phyloP scores from a whole-genome alignment of 2,888 invertebrate species.

The Pterostichus niger region DNA sequence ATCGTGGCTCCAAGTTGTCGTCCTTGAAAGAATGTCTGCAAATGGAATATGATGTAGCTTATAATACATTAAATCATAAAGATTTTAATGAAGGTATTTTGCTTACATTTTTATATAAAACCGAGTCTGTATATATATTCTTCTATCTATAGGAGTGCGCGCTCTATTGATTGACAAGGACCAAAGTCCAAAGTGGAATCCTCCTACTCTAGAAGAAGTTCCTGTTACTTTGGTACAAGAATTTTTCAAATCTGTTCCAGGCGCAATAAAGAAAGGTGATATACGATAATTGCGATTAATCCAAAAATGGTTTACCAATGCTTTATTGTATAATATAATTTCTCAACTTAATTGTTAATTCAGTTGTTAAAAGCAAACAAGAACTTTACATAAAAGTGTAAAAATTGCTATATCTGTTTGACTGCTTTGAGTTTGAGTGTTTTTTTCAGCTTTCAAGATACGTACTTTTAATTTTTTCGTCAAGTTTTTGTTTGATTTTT shows the following conservation, averaged over 20 bases:
- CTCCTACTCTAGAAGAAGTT: constrained; percentile 87
- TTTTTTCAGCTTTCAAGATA: too few species aligned
- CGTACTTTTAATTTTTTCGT: too few species aligned
- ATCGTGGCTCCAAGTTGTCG: constrained; percentile 82
- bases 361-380: too few species aligned
- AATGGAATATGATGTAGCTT: constrained; percentile 93
- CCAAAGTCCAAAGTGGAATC: constrained; percentile 95
- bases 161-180: constrained; percentile 96
- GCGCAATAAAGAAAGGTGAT: neutral
- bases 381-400: too few species aligned
- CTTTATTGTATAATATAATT: too few species aligned
- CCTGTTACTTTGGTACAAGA: constrained; percentile 86
- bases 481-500: too few species aligned
- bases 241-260: constrained; percentile 87
- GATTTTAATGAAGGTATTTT: constrained; percentile 91
- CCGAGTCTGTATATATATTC: neutral
- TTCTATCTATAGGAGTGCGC: constrained; percentile 85
- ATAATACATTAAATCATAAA: constrained; percentile 82
- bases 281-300: too few species aligned
- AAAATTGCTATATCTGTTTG: too few species aligned
- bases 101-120: neutral
- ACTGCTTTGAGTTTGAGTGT: too few species aligned
- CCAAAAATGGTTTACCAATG: too few species aligned
- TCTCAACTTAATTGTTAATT: too few species aligned
- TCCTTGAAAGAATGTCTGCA: constrained; percentile 86